phyloP scores from a whole-genome alignment of 2,797 vertebrate genomes.

The Spizella passerina region DNA sequence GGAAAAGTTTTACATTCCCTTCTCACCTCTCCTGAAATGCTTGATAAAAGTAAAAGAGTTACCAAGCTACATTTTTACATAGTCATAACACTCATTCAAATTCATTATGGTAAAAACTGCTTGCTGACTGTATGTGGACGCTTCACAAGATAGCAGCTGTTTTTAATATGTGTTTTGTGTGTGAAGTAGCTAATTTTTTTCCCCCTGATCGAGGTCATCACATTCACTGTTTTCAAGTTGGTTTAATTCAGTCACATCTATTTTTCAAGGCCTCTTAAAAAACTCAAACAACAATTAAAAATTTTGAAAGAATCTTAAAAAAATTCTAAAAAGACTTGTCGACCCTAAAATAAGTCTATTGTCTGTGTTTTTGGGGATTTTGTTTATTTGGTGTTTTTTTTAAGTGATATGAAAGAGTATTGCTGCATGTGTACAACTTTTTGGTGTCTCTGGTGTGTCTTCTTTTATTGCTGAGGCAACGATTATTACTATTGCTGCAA shows the following conservation, averaged over 20 bases:
- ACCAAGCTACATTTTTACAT: background rate
- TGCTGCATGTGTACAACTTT: background rate
- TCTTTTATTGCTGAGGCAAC: background rate
- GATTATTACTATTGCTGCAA: background rate
- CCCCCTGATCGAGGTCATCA: background rate
- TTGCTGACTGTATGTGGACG: background rate
- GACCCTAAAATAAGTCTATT: background rate
- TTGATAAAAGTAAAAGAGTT: background rate
- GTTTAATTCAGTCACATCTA: background rate
- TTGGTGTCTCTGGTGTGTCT: background rate
- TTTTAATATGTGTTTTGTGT: background rate
- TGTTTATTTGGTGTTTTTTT: background rate
- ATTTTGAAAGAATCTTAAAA: background rate
- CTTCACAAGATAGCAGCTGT: background rate
- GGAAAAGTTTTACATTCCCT: background rate
- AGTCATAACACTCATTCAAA: background rate
- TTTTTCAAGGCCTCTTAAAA: background rate
- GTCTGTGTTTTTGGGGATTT: rapidly evolving
- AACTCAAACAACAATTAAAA: background rate
- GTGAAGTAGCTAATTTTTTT: background rate
- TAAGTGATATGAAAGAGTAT: background rate
- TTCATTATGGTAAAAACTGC: background rate
- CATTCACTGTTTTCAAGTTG: background rate
- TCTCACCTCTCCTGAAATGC: background rate
- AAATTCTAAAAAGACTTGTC: rapidly evolving